phyloP scores from a whole-genome alignment of 2,797 vertebrate genomes.

The Coregonus suidteri region DNA sequence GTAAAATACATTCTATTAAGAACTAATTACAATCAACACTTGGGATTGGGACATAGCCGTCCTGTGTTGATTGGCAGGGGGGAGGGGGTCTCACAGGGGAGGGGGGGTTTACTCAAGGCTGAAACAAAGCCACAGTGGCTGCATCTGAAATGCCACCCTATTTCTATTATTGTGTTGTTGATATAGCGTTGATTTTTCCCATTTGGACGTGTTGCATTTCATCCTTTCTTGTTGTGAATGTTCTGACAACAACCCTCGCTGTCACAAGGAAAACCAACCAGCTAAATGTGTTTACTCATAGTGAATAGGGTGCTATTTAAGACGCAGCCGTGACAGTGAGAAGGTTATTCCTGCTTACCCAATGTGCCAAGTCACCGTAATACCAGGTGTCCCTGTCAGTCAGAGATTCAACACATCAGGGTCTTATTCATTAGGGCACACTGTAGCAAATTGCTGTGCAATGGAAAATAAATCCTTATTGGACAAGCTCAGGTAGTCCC shows the following conservation, averaged over 20 bases:
- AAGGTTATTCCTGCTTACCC: conserved; percentile 46
- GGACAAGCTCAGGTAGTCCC: too few species aligned
- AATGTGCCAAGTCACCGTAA: conserved; percentile 57
- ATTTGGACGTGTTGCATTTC: not conserved
- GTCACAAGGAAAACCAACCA: not conserved
- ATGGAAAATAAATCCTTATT: not conserved
- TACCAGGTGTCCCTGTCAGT: conserved; percentile 73
- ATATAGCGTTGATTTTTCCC: too few species aligned
- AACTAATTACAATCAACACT: too few species aligned
- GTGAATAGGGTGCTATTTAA: conserved; percentile 28
- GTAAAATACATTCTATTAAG: too few species aligned
- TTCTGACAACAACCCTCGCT: not conserved
- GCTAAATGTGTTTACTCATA: not conserved
- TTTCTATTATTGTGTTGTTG: too few species aligned
- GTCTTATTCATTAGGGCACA: not conserved
- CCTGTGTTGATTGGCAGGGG: too few species aligned
- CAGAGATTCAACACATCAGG: conserved; percentile 26
- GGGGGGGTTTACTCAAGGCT: too few species aligned
- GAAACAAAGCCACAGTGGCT: too few species aligned
- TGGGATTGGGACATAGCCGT: too few species aligned
- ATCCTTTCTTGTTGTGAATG: not conserved
- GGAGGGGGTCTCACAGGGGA: too few species aligned
- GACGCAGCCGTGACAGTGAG: conserved; percentile 62
- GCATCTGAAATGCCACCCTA: too few species aligned
- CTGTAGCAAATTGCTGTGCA: not conserved